These are phyloP conservation scores for Anneissia japonica DNA, from an alignment of 35 echinoderm and acorn worm genomes.

Conservation along the genomic window DNA sequence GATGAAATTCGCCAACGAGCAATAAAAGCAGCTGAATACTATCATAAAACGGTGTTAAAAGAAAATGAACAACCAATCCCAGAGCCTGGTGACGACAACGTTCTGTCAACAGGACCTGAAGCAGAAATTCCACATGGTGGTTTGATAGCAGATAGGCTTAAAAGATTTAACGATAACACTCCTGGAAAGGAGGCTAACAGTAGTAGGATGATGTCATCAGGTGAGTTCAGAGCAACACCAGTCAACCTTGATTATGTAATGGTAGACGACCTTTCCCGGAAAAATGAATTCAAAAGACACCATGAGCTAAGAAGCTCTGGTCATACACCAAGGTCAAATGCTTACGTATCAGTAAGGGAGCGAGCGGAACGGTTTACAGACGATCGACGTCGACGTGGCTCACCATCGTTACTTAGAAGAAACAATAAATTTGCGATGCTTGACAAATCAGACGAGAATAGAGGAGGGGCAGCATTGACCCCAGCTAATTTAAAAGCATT, in stretches of 20 bases:
- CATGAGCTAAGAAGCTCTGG: slow-evolving; percentile 39
- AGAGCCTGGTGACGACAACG: neutral
- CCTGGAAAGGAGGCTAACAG: neutral
- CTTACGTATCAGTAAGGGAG: slow-evolving; percentile 28
- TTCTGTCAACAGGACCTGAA: neutral
- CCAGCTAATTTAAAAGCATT: slow-evolving; percentile 52
- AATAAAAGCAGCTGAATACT: neutral
- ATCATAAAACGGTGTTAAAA: neutral
- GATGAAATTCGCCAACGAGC: neutral
- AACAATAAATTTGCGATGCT: slow-evolving; percentile 36
- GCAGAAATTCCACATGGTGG: neutral
- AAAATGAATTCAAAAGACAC: slow-evolving; percentile 19
- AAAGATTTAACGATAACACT: neutral
- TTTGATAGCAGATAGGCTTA: neutral
- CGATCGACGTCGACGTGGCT: neutral
- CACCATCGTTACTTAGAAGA: neutral
- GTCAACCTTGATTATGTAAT: slow-evolving; percentile 63
- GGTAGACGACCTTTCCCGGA: slow-evolving; percentile 24
- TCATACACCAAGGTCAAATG: neutral
- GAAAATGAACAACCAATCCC: neutral
- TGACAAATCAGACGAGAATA: slow-evolving; percentile 69
- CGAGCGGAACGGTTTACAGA: slow-evolving; percentile 13
- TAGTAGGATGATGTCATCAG: slow-evolving; percentile 33
- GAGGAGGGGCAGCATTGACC: slow-evolving; percentile 58
- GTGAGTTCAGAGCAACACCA: slow-evolving; percentile 69